Conservation (phyloP, 1,140 invertebrate genomes). For the Drosophila chauvacae region DNA sequence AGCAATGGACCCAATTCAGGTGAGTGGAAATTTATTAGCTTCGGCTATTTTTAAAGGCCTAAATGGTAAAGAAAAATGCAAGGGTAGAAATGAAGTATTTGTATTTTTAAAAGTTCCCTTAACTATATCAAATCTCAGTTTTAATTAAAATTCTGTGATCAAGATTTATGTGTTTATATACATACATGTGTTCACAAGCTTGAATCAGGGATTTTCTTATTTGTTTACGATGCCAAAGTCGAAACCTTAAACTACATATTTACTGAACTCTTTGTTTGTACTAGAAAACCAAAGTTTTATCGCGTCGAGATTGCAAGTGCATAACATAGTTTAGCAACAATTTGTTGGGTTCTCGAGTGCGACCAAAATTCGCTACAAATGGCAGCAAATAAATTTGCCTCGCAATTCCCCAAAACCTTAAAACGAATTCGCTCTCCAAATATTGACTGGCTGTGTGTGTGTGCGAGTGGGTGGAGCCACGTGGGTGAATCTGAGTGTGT, state of each 20-base stretch:
- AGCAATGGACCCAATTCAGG: slow-evolving; percentile 96
- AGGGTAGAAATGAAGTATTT: neutral
- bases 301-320: slow-evolving; percentile 25
- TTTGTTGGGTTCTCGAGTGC: slow-evolving; percentile 37
- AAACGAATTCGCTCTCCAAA: slow-evolving; percentile 45
- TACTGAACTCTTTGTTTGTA: slow-evolving; percentile 29
- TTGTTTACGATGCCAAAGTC: neutral
- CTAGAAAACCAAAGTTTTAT: slow-evolving; percentile 27
- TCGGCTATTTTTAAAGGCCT: neutral
- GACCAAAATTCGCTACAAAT: slow-evolving; percentile 38
- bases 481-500: slow-evolving; percentile 41
- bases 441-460: slow-evolving; percentile 29
- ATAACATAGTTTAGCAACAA: slow-evolving; percentile 31
- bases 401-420: slow-evolving; percentile 28
- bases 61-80: neutral
- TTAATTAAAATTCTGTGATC: neutral
- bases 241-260: neutral
- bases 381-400: slow-evolving; percentile 49
- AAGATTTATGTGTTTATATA: neutral
- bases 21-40: slow-evolving; percentile 85
- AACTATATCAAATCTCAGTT: neutral
- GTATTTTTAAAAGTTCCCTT: too few species aligned
- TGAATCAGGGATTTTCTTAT: neutral
- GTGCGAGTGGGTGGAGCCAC: slow-evolving; percentile 9
- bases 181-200: neutral